Evolutionary conservation across 1,140 invertebrate genomes (phyloP), one percentile per base, ranked within the genome.

Genomic region (Homarus americanus): DNA sequence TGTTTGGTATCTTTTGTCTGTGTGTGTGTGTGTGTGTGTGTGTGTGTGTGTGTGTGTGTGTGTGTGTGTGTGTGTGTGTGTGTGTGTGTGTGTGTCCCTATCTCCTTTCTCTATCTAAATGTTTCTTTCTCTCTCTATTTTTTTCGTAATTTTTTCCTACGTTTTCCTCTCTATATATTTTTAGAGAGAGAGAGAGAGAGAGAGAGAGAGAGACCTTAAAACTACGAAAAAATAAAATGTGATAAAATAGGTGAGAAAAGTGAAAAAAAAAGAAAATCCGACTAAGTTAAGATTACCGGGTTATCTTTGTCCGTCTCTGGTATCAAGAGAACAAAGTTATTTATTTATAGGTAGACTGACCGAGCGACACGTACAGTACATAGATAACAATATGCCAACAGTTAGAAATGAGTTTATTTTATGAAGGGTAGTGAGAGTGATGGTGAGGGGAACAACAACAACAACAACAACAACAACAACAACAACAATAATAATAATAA

Each of bases 401-500:
- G 34, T 72, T 28, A 17, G 66, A 24, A 10, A 17, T 24, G 10
- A 9, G 10, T 17, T 17, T 72, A 7, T 72, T 72, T 28, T 72
- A 28, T 0, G n/a, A 34, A 24, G 24, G 24, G 1, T 10, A 28
- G 66, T 10, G 9, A 4, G 24, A 34, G 0, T 1, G 24, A 1
- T 9, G 24, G 34, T 9, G 24, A 24, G 53, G 24, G 24, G n/a
- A 4, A 4, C 10, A 72, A 34, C 3, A 24, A n/a, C 10, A 72
- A 9, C 10, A 72, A n/a, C 24, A 72, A 28, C 24, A 9, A n/a
- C 24, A 3, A 72, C 0, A 24, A 72, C 24, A 3, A 72, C 0
- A 34, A 72, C 24, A 72, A 72, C 24, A 72, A 72, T 34, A 72
- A 72, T 34, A 72, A 72, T 34, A 72, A 72, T 34, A 72, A 72